Base-by-base conservation (phyloP, 2,888 invertebrate genomes). In the Autographa pulchrina region DNA sequence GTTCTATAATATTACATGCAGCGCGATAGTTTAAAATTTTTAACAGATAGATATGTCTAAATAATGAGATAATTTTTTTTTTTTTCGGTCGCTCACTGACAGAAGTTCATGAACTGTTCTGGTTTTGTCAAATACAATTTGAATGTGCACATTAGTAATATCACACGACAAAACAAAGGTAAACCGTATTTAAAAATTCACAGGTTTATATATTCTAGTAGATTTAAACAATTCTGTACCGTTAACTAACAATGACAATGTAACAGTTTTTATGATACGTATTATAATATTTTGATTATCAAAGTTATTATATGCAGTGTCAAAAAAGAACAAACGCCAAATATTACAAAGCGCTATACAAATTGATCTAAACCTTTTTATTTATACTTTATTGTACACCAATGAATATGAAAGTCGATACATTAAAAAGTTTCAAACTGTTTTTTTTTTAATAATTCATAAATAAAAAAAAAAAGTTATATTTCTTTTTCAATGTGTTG, bases 181-280 rank as follows among this genome's bases (percentile, higher is more conserved):
- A 41, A 77, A 78, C 77, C 64, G 77, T 78, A 56, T 70, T 70
- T 70, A 52, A 35, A 25, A 58, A 63, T 78, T 74, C 52, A 54
- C 9, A 54, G 25, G 48, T 38, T 41, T 16, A 32, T 25, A 38
- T 14, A 18, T 31, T 52, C 9, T 58, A 59, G 31, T 65, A 31
- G 11, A 25, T n/a, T 41, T 25, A n/a, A 43, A 65, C 41, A 48
- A 65, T 65, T 35, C 1, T 35, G 62, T 20, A 60, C 43, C 25
- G 38, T 56, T 16, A 60, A 16, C 25, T n/a, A 43, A 60, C 32
- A 62, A 65, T 63, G 56, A 65, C 74, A 70, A 68, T 62, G 35
- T 20, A 48, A 9, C 60, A 56, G 31, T 32, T 56, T 20, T 54
- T 54, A 56, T 56, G 25, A 25, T 13, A 5, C 20, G 20, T 13